Conservation (phyloP, 2,888 invertebrate species). For the Rotaria socialis region DNA sequence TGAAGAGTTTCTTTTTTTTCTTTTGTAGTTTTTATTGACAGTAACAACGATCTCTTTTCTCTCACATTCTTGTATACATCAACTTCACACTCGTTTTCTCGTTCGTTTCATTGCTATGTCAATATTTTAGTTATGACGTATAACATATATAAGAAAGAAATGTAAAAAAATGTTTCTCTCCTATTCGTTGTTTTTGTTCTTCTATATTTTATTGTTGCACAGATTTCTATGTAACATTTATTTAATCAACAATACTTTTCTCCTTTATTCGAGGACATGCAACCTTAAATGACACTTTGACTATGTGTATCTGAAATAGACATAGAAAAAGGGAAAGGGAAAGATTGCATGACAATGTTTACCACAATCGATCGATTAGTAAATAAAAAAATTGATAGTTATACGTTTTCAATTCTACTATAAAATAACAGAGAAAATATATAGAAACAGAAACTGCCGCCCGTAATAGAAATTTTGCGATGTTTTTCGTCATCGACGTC, state of each 20-base stretch:
- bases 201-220: not conserved
- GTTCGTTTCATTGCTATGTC: not conserved
- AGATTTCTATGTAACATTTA: not conserved
- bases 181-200: not conserved
- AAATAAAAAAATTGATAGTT: not conserved
- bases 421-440: not conserved
- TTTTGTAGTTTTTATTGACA: not conserved
- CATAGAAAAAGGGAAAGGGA: not conserved
- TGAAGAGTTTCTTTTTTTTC: not conserved
- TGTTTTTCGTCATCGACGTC: not conserved
- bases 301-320: not conserved
- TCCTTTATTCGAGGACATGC: not conserved
- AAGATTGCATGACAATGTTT: not conserved
- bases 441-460: too few relatives aligned
- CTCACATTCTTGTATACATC: not conserved
- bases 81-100: not conserved
- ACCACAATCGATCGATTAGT: not conserved
- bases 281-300: not conserved
- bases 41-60: not conserved
- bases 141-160: not conserved
- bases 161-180: not conserved
- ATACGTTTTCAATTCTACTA: not conserved
- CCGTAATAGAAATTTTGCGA: not conserved
- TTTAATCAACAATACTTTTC: not conserved
- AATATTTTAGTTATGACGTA: not conserved